These are phyloP conservation scores for Hydra vulgaris DNA, from an alignment of 30 jellyfish, hydroid and myxozoan genomes.

Conservation along the genomic window DNA sequence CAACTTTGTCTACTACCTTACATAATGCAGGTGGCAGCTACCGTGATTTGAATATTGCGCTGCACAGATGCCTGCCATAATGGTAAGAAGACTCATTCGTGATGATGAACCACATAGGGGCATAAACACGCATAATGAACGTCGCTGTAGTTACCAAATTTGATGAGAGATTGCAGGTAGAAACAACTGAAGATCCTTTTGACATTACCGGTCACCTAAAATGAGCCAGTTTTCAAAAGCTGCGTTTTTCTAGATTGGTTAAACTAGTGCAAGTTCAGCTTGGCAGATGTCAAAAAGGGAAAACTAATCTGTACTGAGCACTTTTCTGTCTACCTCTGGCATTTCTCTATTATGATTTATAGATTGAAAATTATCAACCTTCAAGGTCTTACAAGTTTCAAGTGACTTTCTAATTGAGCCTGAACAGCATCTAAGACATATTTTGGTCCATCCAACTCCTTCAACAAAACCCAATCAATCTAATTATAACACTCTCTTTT, in stretches of 20 bases:
- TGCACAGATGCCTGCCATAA: too few relatives aligned
- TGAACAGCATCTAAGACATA: neutral
- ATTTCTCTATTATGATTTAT: neutral
- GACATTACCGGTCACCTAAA: neutral
- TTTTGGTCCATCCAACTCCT: neutral
- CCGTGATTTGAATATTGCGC: too few relatives aligned
- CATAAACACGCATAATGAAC: neutral
- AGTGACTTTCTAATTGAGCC: neutral
- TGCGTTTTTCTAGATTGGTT: neutral
- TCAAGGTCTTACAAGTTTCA: neutral
- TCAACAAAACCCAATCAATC: neutral
- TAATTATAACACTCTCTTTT: neutral
- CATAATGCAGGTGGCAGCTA: too few relatives aligned
- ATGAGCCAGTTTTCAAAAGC: neutral
- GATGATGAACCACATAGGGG: neutral
- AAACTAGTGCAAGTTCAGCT: neutral
- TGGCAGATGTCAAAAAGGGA: neutral
- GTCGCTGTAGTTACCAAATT: neutral
- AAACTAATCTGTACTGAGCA: neutral
- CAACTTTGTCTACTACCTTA: too few relatives aligned
- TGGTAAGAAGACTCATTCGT: neutral
- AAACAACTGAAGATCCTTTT: neutral
- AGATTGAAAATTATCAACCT: neutral
- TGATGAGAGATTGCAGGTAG: neutral
- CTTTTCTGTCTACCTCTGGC: neutral